phyloP scores from a whole-genome alignment of 2,888 invertebrate species.

The Neria commutata region DNA sequence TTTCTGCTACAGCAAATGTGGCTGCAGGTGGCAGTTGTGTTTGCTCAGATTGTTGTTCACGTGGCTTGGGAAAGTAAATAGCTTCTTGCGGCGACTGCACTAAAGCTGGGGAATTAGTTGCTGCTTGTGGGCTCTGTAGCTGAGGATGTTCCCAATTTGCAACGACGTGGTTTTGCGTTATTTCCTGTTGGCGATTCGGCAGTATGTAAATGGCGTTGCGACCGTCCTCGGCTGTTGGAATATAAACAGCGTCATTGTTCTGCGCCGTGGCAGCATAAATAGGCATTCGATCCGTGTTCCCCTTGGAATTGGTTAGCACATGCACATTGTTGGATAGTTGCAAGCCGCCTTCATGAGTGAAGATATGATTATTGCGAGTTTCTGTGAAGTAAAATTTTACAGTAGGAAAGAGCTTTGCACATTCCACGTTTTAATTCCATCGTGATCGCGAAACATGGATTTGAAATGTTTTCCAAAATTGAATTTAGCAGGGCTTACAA shows the following conservation, averaged over 20 bases:
- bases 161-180: conserved; percentile 26
- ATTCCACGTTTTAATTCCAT: too few species aligned
- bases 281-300: too few species aligned
- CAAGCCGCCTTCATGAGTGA: conserved; percentile 74
- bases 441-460: too few species aligned
- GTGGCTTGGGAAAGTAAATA: conserved; percentile 19
- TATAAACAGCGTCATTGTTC: not conserved
- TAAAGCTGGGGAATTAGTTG: not conserved
- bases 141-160: conserved; percentile 27
- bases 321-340: conserved; percentile 56
- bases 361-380: conserved; percentile 69
- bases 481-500: too few species aligned
- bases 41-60: conserved; percentile 18
- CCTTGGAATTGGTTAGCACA: too few species aligned
- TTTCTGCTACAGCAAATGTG: conserved; percentile 12
- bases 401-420: too few species aligned
- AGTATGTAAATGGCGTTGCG: conserved; percentile 31
- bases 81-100: conserved; percentile 7
- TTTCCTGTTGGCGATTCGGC: conserved; percentile 46
- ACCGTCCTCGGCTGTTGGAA: conserved; percentile 3
- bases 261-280: conserved; percentile 19
- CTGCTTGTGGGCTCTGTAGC: conserved; percentile 21
- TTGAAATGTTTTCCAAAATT: too few species aligned
- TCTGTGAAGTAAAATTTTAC: too few species aligned
- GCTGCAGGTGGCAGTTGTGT: conserved; percentile 11